phyloP scores from a whole-genome alignment of 2,797 vertebrate species.

The Lacerta viridis region DNA sequence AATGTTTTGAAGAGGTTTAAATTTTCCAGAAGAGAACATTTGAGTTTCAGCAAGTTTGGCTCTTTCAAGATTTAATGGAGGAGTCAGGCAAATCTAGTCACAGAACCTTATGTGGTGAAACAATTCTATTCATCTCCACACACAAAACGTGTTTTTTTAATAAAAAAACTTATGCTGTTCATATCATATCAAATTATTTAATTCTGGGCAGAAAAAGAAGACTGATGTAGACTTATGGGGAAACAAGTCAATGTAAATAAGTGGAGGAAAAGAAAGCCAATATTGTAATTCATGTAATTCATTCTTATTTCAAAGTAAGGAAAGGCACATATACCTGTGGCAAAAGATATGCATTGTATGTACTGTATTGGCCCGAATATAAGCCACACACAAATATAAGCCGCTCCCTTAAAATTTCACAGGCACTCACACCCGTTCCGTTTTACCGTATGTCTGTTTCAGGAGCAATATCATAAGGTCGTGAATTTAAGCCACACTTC shows the following conservation, averaged over 20 bases:
- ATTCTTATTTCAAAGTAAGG: constrained; percentile 2
- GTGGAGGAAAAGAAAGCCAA: not conserved
- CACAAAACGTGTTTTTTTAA: not conserved
- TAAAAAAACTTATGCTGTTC: not conserved
- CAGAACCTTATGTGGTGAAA: constrained; percentile 54
- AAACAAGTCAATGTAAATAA: not conserved
- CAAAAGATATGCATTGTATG: not conserved
- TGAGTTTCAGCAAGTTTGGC: constrained; percentile 41
- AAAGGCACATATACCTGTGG: not conserved
- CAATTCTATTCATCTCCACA: not conserved
- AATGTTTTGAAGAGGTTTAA: constrained; percentile 73
- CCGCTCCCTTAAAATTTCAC: too few relatives aligned
- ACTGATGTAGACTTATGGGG: not conserved
- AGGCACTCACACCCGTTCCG: too few relatives aligned
- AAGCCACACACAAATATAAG: too few relatives aligned
- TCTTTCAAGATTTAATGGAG: constrained; percentile 61
- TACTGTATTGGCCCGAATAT: too few relatives aligned
- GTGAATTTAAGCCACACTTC: too few relatives aligned
- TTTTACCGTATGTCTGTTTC: too few relatives aligned
- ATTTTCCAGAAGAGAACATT: constrained; percentile 65
- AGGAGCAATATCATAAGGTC: too few relatives aligned
- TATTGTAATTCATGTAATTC: not conserved
- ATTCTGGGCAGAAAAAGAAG: not conserved
- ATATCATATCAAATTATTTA: constrained; percentile 48
- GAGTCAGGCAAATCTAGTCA: constrained; percentile 40